phyloP scores from a whole-genome alignment of 2,888 invertebrate species.

The Glyphotaelius pellucidus region DNA sequence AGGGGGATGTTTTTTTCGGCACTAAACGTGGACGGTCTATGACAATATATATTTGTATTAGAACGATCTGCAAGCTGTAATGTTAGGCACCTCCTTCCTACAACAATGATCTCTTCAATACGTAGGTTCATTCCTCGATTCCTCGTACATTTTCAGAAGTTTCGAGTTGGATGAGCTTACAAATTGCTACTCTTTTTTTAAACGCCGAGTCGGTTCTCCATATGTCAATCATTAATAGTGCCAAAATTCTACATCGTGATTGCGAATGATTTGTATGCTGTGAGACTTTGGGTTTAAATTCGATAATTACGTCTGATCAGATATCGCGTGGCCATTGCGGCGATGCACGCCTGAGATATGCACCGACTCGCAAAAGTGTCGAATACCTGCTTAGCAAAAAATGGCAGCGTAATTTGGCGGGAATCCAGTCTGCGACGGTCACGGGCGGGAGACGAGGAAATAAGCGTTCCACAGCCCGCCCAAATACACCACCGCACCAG shows the following conservation, averaged over 20 bases:
- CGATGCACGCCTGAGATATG: constrained; percentile 10
- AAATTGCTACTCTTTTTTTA: neutral
- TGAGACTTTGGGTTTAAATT: neutral
- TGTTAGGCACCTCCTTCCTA: no score
- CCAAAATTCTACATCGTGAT: no score
- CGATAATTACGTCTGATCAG: constrained; percentile 8
- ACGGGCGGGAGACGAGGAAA: constrained; percentile 30
- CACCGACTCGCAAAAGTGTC: constrained; percentile 4
- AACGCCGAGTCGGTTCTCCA: neutral
- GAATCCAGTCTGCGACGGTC: constrained; percentile 33
- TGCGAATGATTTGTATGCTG: neutral
- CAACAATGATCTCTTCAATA: no score
- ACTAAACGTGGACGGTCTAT: no score
- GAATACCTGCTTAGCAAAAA: constrained; percentile 4
- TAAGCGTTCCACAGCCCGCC: neutral
- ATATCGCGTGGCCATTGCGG: neutral
- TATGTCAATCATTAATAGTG: neutral
- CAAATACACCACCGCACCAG: neutral
- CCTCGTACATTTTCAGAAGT: neutral
- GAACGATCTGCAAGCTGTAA: no score
- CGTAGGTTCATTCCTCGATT: no score
- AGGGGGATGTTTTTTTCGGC: no score
- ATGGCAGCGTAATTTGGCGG: constrained; percentile 12
- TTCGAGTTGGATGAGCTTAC: neutral
- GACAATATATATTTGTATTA: no score